Base-by-base conservation (phyloP, 2,888 invertebrate species). In the Elegia similella region DNA sequence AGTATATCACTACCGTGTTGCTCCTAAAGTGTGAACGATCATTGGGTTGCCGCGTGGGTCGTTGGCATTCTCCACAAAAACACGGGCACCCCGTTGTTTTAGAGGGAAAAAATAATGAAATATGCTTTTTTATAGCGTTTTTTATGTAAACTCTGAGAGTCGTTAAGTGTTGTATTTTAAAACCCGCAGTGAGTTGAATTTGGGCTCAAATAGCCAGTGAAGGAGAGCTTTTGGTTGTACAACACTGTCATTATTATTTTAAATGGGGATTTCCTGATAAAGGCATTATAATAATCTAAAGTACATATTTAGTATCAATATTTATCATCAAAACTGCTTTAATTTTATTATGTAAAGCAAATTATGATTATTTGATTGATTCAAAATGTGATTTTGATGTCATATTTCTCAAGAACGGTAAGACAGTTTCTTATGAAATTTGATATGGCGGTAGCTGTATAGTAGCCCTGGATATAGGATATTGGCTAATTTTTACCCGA, bases 21-120 rank as follows among this genome's bases (percentile, higher is more conserved):
- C 82, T 87, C 84, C 84, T 84, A 80, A 80, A 88, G 90, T 89
- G 90, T 91, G 89, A 91, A 74, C 80, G 80, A 86, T 88, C 79
- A 82, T 76, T 74, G 79, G 64, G 34, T 38, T 50, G 71, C 68
- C 66, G 86, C 87, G 88, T 89, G 86, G 87, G 88, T 67, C 67
- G 82, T 84, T 82, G 82, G 82, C 78, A 83, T 85, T 79, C 80
- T 73, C 72, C 67, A 85, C 82, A 88, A 89, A 88, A 90, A 87
- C 83, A 78, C 72, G 75, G 75, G 86, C 88, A 78, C 91, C 91
- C 91, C 82, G 90, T 89, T 89, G 91, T 90, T 89, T 88, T 80
- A 86, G 75, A 78, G 79, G 79, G 78, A 84, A 86, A 86, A 88
- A 82, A 82, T 84, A 86, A 88, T 89, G 88, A 89, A 88, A 84